A percentile compares a stretch with the other conserved stretches of the same genome.
phyloP scores from a whole-genome alignment of 2,888 invertebrate genomes.

The Leucoptera coffeella region DNA sequence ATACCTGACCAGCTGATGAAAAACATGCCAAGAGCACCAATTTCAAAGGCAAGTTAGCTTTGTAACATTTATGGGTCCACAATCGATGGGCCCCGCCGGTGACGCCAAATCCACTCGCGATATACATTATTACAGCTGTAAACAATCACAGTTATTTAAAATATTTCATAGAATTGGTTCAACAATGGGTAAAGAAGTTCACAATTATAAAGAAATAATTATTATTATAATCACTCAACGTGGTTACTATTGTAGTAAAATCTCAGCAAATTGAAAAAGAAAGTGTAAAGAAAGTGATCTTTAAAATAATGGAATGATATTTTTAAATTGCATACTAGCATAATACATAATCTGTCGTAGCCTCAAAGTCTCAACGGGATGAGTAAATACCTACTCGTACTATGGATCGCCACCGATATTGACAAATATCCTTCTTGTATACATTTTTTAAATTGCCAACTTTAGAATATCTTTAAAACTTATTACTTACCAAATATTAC shows the following conservation, averaged over 20 bases:
- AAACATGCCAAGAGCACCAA: constrained; percentile 56
- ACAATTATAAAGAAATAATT: background rate
- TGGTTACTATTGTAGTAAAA: too few relatives aligned
- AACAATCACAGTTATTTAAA: constrained; percentile 3
- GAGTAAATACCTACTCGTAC: too few relatives aligned
- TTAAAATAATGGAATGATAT: too few relatives aligned
- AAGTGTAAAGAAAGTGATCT: too few relatives aligned
- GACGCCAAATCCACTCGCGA: constrained; percentile 59
- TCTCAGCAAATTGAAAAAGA: too few relatives aligned
- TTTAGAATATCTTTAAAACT: background rate
- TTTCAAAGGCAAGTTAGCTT: constrained; percentile 57
- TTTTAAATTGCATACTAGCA: too few relatives aligned
- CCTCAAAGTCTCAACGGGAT: too few relatives aligned
- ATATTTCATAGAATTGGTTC: background rate
- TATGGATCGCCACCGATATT: too few relatives aligned
- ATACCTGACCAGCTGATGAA: constrained; percentile 62
- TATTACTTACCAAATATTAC: constrained; percentile 24
- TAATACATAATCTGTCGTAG: too few relatives aligned
- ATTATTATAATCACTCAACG: background rate
- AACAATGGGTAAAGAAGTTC: background rate
- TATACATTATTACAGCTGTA: constrained; percentile 52
- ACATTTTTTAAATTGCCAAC: background rate
- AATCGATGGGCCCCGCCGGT: constrained; percentile 67
- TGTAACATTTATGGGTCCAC: constrained; percentile 65
- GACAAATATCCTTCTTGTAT: background rate